Percentiles rank a stretch among this genome's conserved stretches.
phyloP scores from a whole-genome alignment of 2,888 invertebrate genomes.

The Morpho deidamia region DNA sequence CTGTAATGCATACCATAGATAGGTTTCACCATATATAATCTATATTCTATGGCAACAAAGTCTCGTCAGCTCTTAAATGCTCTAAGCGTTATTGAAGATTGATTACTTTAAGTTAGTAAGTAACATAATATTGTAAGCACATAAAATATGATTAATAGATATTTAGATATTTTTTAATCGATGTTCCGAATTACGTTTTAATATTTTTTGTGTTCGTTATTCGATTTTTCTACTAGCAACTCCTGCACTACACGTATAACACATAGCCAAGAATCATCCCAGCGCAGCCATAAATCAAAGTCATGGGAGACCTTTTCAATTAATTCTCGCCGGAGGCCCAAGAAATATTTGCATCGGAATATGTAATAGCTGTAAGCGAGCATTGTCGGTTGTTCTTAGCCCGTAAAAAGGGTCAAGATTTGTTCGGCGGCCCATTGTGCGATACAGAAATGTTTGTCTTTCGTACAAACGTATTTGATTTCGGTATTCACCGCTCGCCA shows the following conservation, averaged over 20 bases:
- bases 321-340: constrained; percentile 39
- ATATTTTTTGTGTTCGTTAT: no score
- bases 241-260: constrained; percentile 6
- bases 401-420: constrained; percentile 44
- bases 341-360: constrained; percentile 45
- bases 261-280: constrained; percentile 15
- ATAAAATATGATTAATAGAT: no score
- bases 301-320: constrained; percentile 44
- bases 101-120: no score
- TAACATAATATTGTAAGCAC: no score
- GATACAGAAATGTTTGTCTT: constrained; percentile 58
- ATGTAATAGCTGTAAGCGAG: constrained; percentile 34
- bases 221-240: background rate
- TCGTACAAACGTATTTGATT: constrained; percentile 42
- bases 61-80: no score
- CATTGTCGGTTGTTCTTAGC: constrained; percentile 34
- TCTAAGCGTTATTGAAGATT: no score
- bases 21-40: no score
- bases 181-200: no score
- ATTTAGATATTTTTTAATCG: no score
- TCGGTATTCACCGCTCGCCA: constrained; percentile 24
- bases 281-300: constrained; percentile 37
- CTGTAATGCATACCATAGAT: no score
- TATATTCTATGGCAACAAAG: no score
- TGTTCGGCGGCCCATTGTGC: constrained; percentile 47